Evolutionary conservation across 2,113 vertebrate genomes (phyloP).

Genomic region (Anthoscopus minutus): DNA sequence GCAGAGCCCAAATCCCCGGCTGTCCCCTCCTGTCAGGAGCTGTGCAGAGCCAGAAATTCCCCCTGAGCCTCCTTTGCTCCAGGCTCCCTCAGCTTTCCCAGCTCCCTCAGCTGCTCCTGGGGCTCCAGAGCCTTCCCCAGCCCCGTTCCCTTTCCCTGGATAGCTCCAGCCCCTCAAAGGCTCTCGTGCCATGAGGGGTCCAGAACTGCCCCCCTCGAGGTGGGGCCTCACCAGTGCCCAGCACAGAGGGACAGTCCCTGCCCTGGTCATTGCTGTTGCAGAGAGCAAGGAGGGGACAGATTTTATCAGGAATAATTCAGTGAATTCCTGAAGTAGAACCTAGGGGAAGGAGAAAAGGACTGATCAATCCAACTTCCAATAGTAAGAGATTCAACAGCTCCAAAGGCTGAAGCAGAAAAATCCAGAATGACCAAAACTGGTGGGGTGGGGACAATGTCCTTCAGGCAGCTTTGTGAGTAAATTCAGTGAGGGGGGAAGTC

Average conservation of each 20-base stretch:
- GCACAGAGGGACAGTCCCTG: neutral
- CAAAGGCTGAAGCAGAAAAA: neutral
- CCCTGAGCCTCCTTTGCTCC: neutral
- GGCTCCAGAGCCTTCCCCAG: neutral
- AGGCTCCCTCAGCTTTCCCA: neutral
- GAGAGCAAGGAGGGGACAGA: neutral
- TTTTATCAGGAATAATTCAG: neutral
- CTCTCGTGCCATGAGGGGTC: neutral
- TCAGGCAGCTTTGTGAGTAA: neutral
- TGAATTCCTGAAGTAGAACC: neutral
- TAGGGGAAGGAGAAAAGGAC: neutral
- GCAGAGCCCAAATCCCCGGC: rapidly evolving
- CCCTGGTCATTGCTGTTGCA: neutral
- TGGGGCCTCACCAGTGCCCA: neutral
- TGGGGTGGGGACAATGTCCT: neutral
- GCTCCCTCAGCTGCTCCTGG: neutral
- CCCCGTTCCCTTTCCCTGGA: neutral
- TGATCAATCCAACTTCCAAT: neutral
- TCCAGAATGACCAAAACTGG: rapidly evolving
- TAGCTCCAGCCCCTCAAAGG: neutral
- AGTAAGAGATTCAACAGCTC: neutral
- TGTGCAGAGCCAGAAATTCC: neutral
- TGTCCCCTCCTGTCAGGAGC: neutral
- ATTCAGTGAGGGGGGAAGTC: neutral
- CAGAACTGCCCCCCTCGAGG: neutral